Evolutionary conservation across 2,888 invertebrate genomes (phyloP), one percentile per base, ranked within the genome.

Genomic region (Idaea straminata): DNA sequence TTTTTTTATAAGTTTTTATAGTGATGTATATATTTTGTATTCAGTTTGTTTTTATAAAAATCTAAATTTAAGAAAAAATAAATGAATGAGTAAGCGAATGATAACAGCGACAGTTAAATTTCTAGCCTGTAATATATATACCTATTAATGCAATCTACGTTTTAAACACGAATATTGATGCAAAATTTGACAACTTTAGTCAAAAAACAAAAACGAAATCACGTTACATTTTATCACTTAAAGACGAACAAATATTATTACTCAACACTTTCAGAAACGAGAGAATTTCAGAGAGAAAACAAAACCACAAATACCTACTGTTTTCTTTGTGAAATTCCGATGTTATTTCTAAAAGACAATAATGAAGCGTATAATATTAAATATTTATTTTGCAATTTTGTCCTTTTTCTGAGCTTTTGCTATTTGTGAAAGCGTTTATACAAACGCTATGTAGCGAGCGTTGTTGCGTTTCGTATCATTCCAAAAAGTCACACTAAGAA

Each of bases 371-470:
- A 81, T 66, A 79, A 82, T 82, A 78, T 82, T 83, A 81, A 83
- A 83, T 83, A 85, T 84, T 83, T 80, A 83, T 82, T 82, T 77
- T 74, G 72, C 74, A 75, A 78, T 81, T 77, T 75, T 74, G 76
- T 68, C 72, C 70, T 65, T 61, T 62, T 58, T 65, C 63, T 62
- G 65, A 65, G 62, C 65, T 68, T 65, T 16, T 57, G 63, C 64
- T 66, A 66, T 68, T 69, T 67, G 66, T 62, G 59, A 10, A 16
- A 34, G 16, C 6, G 36, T 47, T 58, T 34, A 25, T 25, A 25
- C 25, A 25, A 25, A 25, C 25, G 1, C 59, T 38, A 59, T 62
- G 34, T 59, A 61, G 62, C 60, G 57, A 62, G 62, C 62, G 62
- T 47, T 62, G 60, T n/a, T 13, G 36, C 38, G 64, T 61, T 59